Conservation (phyloP, 2,113 vertebrate species). For the Romanogobio albipinnatus region DNA sequence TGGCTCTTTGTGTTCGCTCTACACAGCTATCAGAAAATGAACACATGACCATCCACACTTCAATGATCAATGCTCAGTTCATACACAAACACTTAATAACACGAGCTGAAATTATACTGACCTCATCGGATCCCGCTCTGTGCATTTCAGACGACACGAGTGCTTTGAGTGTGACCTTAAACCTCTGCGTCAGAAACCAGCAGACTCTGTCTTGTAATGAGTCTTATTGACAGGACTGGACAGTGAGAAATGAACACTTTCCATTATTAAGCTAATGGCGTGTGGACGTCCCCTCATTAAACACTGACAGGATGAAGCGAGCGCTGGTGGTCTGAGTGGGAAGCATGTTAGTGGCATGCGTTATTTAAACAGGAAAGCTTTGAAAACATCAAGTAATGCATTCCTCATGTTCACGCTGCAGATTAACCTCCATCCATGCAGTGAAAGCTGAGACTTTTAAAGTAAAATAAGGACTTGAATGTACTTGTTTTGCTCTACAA, state of each 20-base stretch:
- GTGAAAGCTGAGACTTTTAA: too few species aligned
- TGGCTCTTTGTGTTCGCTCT: neutral
- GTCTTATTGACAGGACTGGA: neutral
- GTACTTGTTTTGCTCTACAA: too few species aligned
- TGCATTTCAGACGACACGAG: neutral
- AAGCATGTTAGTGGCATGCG: neutral
- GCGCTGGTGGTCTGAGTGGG: neutral
- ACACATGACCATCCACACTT: neutral
- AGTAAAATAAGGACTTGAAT: too few species aligned
- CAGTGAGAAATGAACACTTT: neutral
- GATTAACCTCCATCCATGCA: neutral
- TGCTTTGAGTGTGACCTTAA: neutral
- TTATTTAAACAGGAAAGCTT: neutral
- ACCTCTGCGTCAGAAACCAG: neutral
- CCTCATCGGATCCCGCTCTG: neutral
- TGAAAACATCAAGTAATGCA: neutral
- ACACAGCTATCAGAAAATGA: neutral
- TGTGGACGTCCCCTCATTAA: constrained; percentile 6
- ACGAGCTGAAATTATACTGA: too few species aligned
- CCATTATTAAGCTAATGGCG: constrained; percentile 13
- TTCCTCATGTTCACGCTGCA: neutral
- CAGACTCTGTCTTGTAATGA: neutral
- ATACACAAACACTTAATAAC: neutral
- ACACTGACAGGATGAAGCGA: neutral
- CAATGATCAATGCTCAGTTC: neutral